Evolutionary conservation across 2,888 invertebrate genomes (phyloP), one percentile per base, ranked within the genome.

Genomic region (Harpalus rufipes): DNA sequence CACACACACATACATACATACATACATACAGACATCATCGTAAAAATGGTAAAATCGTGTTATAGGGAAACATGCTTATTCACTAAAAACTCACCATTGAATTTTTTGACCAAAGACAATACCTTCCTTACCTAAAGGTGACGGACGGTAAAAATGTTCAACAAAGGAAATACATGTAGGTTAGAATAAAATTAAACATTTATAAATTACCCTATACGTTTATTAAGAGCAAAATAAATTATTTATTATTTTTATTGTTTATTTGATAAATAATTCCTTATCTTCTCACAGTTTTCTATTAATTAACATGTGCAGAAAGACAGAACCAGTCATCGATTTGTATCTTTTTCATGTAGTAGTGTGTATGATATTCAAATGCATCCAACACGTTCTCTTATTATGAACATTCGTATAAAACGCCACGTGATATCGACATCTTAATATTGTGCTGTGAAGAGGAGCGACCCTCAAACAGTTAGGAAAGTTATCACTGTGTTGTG

Each of bases 391-490:
- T 85, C 85, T 86, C 87, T 87, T 87, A 86, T 87, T 87, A 86
- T 87, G 86, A 86, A 87, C 86, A 87, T 86, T 86, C 85, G 85
- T 87, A 86, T 86, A 86, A 86, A 86, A 80, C 87, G 72, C 87
- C 82, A 85, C 86, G 85, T 86, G 87, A 87, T 86, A 86, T 87
- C 87, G 87, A 87, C 87, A 86, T 86, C 86, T 87, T 87, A 87
- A 87, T 87, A 87, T 87, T 87, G 85, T 85, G 65, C 85, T 32
- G 58, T 32, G 56, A 14, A 7, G 5, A 21, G 1, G 63, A 65
- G 84, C 51, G 84, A 78, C 32, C 16, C 51, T 56, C n/a, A 61
- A 84, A 84, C 84, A 63, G 25, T 78, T n/a, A 16, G 25, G 14
- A 8, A 63, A 32, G 5, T 32, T 32, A 5, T 32, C 12, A 7